phyloP scores from a whole-genome alignment of 92 coral and sea anemone species.

The Actinostola sp. region DNA sequence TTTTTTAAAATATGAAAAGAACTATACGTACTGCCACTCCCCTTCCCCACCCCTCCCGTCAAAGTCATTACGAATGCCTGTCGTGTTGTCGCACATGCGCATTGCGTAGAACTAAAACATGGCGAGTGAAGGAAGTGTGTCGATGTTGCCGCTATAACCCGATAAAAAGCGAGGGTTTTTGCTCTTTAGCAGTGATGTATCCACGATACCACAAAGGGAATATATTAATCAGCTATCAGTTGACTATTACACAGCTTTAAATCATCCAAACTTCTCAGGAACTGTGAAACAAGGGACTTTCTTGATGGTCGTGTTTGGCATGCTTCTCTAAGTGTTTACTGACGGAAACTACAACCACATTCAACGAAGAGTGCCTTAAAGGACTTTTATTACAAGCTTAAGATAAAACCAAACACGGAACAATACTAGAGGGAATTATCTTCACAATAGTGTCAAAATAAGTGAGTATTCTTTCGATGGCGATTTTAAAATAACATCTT shows the following conservation, averaged over 20 bases:
- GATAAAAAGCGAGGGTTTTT: slow-evolving; percentile 11
- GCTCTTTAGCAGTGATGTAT: slow-evolving; percentile 21
- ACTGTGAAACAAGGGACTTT: not conserved
- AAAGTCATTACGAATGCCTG: slow-evolving; percentile 25
- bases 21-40: slow-evolving; percentile 18
- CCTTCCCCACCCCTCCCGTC: slow-evolving; percentile 29
- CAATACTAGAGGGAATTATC: slow-evolving; percentile 4
- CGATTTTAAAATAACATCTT: not conserved
- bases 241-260: slow-evolving; percentile 6
- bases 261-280: not conserved
- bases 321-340: slow-evolving; percentile 4
- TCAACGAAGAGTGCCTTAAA: not conserved
- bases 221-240: slow-evolving; percentile 6
- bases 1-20: not conserved
- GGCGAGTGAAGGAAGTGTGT: slow-evolving; percentile 32
- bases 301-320: slow-evolving; percentile 13
- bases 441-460: slow-evolving; percentile 15
- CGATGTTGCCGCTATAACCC: not conserved
- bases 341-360: slow-evolving; percentile 10
- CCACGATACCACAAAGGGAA: slow-evolving; percentile 8
- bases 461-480: slow-evolving; percentile 8
- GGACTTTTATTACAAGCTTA: not conserved
- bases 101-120: slow-evolving; percentile 23
- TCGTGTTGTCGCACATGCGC: slow-evolving; percentile 40
- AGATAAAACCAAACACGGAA: not conserved